Evolutionary conservation across 2,888 invertebrate genomes (phyloP), one percentile per base, ranked within the genome.

Genomic region (Leucophenga montana): DNA sequence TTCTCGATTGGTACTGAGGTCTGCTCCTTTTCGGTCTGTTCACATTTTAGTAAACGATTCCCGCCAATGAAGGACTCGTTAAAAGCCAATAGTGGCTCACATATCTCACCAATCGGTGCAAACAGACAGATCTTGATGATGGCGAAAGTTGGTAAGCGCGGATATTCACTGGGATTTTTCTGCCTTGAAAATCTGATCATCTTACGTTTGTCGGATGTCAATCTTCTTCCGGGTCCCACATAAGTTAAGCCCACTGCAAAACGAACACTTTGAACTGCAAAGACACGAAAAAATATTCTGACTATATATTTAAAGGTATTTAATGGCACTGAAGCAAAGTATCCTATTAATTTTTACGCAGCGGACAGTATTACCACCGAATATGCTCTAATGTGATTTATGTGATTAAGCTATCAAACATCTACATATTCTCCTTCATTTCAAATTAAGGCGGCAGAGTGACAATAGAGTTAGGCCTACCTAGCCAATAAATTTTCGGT

Each of bases 211-310:
- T 9, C 22, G 8, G 6, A 16, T 39, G 0, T 0, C 14, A 0
- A 4, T 33, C 8, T 20, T 64, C 75, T n/a, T 6, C 18, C 0
- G 1, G 65, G 46, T 0, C 77, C 80, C 53, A 73, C 1, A 20
- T 80, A 78, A 0, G 75, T 72, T 0, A 81, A 67, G 3, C 76
- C 73, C 20, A 81, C 79, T 0, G 82, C 80, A 67, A 82, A 81
- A 6, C 80, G 76, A 66, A 82, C 75, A 0, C 39, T 69, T 53
- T 71, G 72, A 1, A 79, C 79, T 81, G 33, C 6, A 66, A 27
- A 6, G 9, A n/a, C n/a, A n/a, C n/a, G n/a, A n/a, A n/a, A n/a
- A n/a, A n/a, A n/a, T n/a, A n/a, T n/a, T n/a, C n/a, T n/a, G n/a
- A n/a, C n/a, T n/a, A n/a, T n/a, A n/a, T n/a, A 44, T 1, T 39